These are phyloP conservation scores for Agrilus biguttatus DNA, from an alignment of 2,888 invertebrate species.

Conservation along the genomic window DNA sequence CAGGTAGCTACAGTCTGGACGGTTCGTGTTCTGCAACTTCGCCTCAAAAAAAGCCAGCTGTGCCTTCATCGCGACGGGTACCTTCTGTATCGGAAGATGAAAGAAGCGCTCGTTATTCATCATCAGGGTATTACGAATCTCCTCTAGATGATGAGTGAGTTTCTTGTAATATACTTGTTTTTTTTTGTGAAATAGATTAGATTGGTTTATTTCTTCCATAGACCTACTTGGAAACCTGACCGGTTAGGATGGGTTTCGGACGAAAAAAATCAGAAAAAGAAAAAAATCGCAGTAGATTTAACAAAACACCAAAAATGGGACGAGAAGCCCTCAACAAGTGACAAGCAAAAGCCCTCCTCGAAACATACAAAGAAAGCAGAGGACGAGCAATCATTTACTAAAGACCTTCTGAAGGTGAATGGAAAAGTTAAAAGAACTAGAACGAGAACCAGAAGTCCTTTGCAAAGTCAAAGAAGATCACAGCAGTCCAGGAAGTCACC, in stretches of 20 bases:
- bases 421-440: constrained; percentile 28
- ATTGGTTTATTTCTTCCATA: constrained; percentile 6
- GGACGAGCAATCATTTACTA: constrained; percentile 14
- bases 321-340: constrained; percentile 13
- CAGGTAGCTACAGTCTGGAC: constrained; percentile 40
- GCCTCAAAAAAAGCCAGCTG: constrained; percentile 25
- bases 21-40: constrained; percentile 29
- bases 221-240: constrained; percentile 32
- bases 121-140: constrained; percentile 62
- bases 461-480: constrained; percentile 23
- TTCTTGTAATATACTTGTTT: constrained; percentile 9
- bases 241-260: constrained; percentile 47
- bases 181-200: background rate
- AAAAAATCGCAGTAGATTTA: constrained; percentile 65
- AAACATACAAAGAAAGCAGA: constrained; percentile 7
- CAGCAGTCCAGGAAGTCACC: constrained; percentile 20
- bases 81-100: constrained; percentile 52
- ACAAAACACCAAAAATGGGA: constrained; percentile 42
- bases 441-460: constrained; percentile 26
- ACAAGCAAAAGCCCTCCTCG: constrained; percentile 10
- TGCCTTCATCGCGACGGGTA: constrained; percentile 21
- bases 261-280: constrained; percentile 55
- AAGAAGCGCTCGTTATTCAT: constrained; percentile 53
- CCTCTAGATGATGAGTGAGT: constrained; percentile 52
- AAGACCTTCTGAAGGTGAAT: constrained; percentile 16